phyloP scores from a whole-genome alignment of 37 sponge, comb jelly and placozoan genomes.

The Axinella damicornis region DNA sequence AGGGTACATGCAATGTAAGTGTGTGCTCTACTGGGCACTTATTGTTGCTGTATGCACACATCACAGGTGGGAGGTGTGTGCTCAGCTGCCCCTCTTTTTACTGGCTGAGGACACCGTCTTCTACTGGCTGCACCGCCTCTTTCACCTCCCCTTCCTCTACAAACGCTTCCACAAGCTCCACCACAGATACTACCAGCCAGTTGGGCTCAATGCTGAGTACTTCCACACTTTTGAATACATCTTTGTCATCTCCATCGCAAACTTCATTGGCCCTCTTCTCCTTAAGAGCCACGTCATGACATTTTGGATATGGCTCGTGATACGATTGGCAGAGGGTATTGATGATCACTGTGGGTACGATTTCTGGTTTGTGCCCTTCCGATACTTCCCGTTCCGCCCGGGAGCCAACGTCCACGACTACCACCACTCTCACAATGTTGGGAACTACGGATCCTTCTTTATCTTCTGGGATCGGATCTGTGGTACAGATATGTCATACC shows the following conservation, averaged over 20 bases:
- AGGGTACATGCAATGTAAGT: too few relatives aligned
- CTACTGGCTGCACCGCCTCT: conserved; percentile 72
- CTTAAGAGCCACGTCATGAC: conserved; percentile 48
- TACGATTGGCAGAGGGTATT: conserved; percentile 47
- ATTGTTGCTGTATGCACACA: too few relatives aligned
- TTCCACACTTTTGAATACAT: conserved; percentile 64
- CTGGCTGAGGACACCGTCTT: conserved; percentile 63
- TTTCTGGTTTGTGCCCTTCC: conserved; percentile 75
- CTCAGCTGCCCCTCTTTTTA: conserved; percentile 41
- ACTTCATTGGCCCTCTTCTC: conserved; percentile 55
- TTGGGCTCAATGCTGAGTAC: conserved; percentile 47
- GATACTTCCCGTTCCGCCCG: conserved; percentile 85
- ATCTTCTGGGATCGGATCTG: conserved; percentile 77
- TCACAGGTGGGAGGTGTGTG: conserved; percentile 21
- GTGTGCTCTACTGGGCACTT: too few relatives aligned
- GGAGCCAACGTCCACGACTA: conserved; percentile 74
- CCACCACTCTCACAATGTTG: conserved; percentile 77
- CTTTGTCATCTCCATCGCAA: conserved; percentile 25
- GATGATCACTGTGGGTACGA: conserved; percentile 78
- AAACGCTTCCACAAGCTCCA: conserved; percentile 75
- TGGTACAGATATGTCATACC: conserved; percentile 67
- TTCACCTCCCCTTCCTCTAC: conserved; percentile 76
- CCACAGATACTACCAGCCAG: conserved; percentile 62
- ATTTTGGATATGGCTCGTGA: conserved; percentile 54
- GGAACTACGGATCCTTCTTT: conserved; percentile 80